Conservation (phyloP, 2,113 vertebrate genomes). For the Oreocharis arfaki region DNA sequence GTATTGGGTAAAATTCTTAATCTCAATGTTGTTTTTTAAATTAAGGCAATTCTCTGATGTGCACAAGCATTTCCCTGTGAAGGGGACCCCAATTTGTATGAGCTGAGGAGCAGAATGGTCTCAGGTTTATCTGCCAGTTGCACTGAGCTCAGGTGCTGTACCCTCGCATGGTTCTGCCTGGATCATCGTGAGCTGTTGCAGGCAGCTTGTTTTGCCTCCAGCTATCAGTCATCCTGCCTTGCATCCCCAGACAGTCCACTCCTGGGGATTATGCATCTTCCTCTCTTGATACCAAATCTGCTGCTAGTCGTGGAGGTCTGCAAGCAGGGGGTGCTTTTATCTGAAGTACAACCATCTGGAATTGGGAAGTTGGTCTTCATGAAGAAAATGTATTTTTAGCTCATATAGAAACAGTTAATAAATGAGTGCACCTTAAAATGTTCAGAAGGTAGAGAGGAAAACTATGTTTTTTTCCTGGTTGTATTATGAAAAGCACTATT, state of each 20-base stretch:
- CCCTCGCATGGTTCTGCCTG: fast-evolving
- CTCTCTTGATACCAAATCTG: background rate
- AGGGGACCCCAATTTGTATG: background rate
- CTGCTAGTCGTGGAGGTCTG: background rate
- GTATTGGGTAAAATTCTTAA: background rate
- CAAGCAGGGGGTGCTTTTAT: background rate
- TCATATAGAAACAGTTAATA: background rate
- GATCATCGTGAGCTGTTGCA: background rate
- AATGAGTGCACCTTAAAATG: background rate
- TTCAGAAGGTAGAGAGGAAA: background rate
- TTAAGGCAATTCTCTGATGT: background rate
- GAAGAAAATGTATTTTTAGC: background rate
- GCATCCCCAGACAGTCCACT: background rate
- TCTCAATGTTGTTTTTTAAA: background rate
- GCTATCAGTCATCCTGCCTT: background rate
- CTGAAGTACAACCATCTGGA: background rate
- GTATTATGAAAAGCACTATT: background rate
- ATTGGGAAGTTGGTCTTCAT: background rate
- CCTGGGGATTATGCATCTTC: background rate
- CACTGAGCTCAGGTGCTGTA: background rate
- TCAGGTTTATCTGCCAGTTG: background rate
- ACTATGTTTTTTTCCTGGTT: background rate
- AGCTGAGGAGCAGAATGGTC: background rate
- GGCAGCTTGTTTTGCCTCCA: background rate
- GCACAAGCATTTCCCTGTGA: background rate